phyloP scores from a whole-genome alignment of 2,113 vertebrate genomes.

The Rhea americana region DNA sequence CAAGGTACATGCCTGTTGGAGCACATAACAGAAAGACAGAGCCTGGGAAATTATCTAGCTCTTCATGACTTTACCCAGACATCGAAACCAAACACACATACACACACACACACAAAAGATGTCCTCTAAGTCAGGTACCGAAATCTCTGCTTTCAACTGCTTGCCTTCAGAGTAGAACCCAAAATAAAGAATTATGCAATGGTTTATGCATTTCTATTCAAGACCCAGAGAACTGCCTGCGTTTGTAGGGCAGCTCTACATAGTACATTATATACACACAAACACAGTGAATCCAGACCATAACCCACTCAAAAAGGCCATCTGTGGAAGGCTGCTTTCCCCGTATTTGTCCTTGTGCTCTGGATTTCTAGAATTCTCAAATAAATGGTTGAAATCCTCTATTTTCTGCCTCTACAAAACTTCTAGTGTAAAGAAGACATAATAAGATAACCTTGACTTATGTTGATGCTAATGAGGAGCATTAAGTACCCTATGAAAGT shows the following conservation, averaged over 20 bases:
- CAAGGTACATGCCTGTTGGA: background rate
- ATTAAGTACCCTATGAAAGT: background rate
- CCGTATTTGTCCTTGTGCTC: background rate
- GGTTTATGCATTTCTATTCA: background rate
- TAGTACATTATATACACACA: background rate
- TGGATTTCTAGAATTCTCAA: background rate
- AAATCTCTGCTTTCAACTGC: background rate
- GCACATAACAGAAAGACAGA: background rate
- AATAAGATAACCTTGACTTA: background rate
- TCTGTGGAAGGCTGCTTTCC: rapidly evolving
- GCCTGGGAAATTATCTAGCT: background rate
- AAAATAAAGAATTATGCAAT: background rate
- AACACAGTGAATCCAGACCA: background rate
- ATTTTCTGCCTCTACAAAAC: background rate
- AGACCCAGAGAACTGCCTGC: background rate
- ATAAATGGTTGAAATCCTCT: background rate
- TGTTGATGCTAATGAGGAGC: background rate
- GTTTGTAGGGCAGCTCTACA: background rate
- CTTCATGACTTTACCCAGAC: background rate
- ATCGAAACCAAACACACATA: too few species aligned
- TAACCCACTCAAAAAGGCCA: background rate
- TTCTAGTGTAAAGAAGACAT: background rate
- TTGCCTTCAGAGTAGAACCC: background rate
- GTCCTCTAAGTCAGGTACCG: background rate
- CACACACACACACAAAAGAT: too few species aligned